Percentiles rank a stretch among this genome's conserved stretches.
phyloP scores from a whole-genome alignment of 2,888 invertebrate genomes.

The Spilarctia lutea region DNA sequence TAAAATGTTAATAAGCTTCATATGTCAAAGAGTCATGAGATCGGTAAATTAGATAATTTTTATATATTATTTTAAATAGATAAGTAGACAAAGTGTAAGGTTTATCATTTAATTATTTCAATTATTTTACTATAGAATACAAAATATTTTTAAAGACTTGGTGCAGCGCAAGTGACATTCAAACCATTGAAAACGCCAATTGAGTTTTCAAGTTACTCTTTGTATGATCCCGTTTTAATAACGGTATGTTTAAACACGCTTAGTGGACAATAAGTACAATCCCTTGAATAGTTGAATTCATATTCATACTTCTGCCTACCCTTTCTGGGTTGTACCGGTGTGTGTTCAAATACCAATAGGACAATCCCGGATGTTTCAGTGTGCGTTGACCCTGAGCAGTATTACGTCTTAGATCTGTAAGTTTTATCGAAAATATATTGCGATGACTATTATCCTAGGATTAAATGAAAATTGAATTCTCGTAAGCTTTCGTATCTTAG shows the following conservation, averaged over 20 bases:
- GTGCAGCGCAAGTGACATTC: neutral
- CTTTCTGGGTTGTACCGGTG: neutral
- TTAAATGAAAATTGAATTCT: constrained; percentile 28
- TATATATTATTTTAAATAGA: neutral
- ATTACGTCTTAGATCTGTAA: constrained; percentile 40
- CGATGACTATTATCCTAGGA: constrained; percentile 25
- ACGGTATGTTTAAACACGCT: neutral
- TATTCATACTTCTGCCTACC: neutral
- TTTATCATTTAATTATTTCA: no score
- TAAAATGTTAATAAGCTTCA: neutral
- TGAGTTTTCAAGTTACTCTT: neutral
- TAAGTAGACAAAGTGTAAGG: neutral
- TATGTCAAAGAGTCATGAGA: neutral
- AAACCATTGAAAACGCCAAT: neutral
- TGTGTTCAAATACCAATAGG: neutral
- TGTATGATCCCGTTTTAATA: neutral
- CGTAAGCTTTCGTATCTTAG: neutral
- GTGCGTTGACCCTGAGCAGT: constrained; percentile 17
- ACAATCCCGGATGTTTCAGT: neutral
- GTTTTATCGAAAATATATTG: constrained; percentile 36
- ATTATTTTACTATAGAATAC: no score
- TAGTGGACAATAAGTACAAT: neutral
- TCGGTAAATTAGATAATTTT: neutral
- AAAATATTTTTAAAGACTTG: neutral
- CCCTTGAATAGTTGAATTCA: no score